Conservation (phyloP, 2,113 vertebrate genomes). For the Hypocryptadius cinnamomeus region DNA sequence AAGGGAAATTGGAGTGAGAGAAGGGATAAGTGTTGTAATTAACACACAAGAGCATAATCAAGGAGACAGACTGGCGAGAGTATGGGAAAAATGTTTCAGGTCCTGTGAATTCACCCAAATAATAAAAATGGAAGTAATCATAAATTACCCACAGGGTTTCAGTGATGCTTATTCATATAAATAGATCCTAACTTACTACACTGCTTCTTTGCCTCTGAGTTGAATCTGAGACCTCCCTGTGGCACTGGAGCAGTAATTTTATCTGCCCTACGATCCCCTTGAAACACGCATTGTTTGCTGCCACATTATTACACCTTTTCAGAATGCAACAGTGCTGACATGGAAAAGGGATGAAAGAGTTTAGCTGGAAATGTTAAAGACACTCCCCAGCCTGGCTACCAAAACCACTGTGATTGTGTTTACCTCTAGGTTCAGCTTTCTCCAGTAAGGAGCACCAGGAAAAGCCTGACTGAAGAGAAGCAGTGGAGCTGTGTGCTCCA, state of each 20-base stretch:
- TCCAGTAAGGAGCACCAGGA: background rate
- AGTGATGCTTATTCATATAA: background rate
- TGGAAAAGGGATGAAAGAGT: background rate
- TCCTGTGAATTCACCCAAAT: background rate
- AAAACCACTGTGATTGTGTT: background rate
- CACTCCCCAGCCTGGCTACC: background rate
- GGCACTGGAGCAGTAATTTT: background rate
- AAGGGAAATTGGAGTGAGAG: background rate
- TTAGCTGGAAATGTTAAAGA: background rate
- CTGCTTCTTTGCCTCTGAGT: background rate
- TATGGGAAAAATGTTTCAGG: background rate
- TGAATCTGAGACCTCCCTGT: background rate
- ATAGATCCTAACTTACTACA: background rate
- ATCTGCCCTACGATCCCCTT: background rate
- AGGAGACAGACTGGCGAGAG: background rate
- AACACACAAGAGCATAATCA: background rate
- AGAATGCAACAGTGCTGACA: background rate
- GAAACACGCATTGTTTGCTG: background rate
- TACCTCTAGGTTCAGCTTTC: background rate
- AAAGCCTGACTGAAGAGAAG: background rate
- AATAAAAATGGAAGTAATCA: background rate
- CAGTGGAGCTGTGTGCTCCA: background rate
- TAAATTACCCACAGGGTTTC: background rate
- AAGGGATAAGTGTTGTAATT: background rate
- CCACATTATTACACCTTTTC: background rate